These are phyloP conservation scores for Tauraco hartlaubi DNA, from an alignment of 2,797 vertebrate species.

Conservation along the genomic window DNA sequence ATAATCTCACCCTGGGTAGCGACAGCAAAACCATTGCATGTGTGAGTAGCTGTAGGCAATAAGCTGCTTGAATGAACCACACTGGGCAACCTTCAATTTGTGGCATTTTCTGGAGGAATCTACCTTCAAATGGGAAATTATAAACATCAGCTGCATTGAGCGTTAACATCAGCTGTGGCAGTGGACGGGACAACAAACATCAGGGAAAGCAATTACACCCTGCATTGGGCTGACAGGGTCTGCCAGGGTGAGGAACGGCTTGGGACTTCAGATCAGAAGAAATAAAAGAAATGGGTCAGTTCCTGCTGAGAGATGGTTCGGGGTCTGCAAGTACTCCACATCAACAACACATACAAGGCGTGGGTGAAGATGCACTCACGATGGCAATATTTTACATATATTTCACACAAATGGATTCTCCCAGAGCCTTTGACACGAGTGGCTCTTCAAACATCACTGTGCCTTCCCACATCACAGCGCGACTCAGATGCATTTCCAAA, in stretches of 20 bases:
- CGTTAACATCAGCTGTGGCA: not conserved
- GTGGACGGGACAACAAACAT: not conserved
- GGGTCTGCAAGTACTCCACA: not conserved
- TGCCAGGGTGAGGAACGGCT: conserved; percentile 13
- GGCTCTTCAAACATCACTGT: not conserved
- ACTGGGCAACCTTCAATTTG: not conserved
- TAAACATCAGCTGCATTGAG: not conserved
- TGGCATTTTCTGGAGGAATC: conserved; percentile 32
- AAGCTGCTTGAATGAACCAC: not conserved
- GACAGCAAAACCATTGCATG: not conserved
- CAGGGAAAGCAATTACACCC: conserved; percentile 53
- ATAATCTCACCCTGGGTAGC: not conserved
- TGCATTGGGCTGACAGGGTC: conserved; percentile 27
- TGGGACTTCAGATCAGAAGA: conserved; percentile 26
- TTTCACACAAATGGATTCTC: not conserved
- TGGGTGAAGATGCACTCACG: not conserved
- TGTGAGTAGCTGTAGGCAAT: not conserved
- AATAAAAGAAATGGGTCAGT: conserved; percentile 30
- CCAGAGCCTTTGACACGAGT: not conserved
- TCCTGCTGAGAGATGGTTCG: not conserved
- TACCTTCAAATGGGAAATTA: conserved; percentile 31
- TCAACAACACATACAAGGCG: fast-evolving
- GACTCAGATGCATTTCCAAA: not conserved
- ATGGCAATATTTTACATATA: not conserved
- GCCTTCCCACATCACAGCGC: not conserved